phyloP scores from a whole-genome alignment of 2,888 invertebrate species.

The Dugesia japonica region DNA sequence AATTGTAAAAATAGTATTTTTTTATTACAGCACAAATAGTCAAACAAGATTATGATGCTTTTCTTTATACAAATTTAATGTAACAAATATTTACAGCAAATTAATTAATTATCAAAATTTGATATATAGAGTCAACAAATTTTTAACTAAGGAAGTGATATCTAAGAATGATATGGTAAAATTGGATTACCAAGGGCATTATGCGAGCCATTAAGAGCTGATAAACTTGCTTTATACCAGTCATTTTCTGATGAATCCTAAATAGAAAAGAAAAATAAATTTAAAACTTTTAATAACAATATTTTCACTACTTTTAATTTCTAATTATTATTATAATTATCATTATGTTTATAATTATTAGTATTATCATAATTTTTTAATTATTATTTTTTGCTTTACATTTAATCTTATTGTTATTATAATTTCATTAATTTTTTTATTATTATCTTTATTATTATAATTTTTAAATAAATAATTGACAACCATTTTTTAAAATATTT shows the following conservation, averaged over 20 bases:
- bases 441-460: no score
- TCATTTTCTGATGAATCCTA: slow-evolving; percentile 55
- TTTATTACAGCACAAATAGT: slow-evolving; percentile 20
- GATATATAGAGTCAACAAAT: neutral
- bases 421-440: no score
- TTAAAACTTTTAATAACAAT: no score
- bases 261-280: neutral
- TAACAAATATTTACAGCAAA: slow-evolving; percentile 8
- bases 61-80: neutral
- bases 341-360: no score
- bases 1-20: no score
- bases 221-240: slow-evolving; percentile 95
- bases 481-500: no score
- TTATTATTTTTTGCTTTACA: no score
- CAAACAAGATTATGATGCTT: slow-evolving; percentile 1
- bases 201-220: slow-evolving; percentile 75
- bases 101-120: neutral
- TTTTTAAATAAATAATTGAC: no score
- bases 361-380: no score
- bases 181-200: slow-evolving; percentile 84
- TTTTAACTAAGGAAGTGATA: neutral
- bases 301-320: no score
- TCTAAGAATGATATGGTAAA: slow-evolving; percentile 69
- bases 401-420: no score
- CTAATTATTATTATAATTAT: no score